These are phyloP conservation scores for Tachystola acroxantha DNA, from an alignment of 2,888 invertebrate species.

Conservation along the genomic window DNA sequence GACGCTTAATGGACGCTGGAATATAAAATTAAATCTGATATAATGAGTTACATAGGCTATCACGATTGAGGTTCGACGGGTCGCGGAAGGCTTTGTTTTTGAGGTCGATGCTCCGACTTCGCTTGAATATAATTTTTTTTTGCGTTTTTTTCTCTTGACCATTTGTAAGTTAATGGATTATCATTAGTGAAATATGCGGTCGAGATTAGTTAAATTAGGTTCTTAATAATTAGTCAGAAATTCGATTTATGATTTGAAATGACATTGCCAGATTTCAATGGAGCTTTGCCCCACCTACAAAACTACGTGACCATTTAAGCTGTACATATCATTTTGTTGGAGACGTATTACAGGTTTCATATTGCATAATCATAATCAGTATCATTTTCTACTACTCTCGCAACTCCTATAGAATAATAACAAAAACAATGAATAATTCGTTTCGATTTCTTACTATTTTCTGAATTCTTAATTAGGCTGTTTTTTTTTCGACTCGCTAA, in stretches of 20 bases:
- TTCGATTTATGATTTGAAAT: background rate
- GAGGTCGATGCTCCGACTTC: conserved; percentile 40
- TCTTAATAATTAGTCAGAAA: background rate
- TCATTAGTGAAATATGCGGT: conserved; percentile 3
- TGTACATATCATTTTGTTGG: no score
- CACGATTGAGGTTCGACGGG: conserved; percentile 44
- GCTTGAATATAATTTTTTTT: conserved; percentile 17
- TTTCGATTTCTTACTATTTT: no score
- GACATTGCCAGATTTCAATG: no score
- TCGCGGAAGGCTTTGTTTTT: conserved; percentile 52
- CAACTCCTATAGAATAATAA: no score
- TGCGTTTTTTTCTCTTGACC: conserved; percentile 1
- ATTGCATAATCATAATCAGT: no score
- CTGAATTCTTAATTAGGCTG: no score
- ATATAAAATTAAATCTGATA: conserved; percentile 65
- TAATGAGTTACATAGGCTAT: conserved; percentile 65
- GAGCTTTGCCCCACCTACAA: no score
- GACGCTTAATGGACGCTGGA: conserved; percentile 59
- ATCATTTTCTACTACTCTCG: no score
- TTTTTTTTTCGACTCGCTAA: no score
- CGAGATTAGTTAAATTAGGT: background rate
- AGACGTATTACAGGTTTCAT: no score
- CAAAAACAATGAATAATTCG: no score
- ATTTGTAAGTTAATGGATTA: conserved; percentile 1
- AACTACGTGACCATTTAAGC: no score